Conservation (phyloP, 2,888 invertebrate genomes). For the Eupithecia subfuscata region DNA sequence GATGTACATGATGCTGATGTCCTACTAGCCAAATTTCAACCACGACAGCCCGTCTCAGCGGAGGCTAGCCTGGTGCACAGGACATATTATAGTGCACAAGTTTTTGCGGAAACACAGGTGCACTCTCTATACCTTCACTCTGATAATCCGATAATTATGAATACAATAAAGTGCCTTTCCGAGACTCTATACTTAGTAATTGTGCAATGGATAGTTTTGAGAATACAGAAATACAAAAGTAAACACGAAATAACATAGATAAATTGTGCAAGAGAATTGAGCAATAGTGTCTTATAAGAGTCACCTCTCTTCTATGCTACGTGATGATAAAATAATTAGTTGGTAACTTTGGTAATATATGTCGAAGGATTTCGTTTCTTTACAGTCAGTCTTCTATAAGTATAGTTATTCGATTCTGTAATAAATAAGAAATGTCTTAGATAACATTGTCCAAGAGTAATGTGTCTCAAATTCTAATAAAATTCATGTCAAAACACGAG, state of each 20-base stretch:
- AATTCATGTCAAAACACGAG: not conserved
- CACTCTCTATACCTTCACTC: too few species aligned
- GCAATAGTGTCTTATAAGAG: conserved; percentile 10
- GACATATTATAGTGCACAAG: too few species aligned
- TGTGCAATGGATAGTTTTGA: not conserved
- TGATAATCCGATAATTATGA: not conserved
- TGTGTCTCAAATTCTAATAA: not conserved
- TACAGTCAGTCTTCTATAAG: not conserved
- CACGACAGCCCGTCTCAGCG: too few species aligned
- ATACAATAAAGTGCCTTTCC: not conserved
- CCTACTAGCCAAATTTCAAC: too few species aligned
- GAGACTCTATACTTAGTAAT: not conserved
- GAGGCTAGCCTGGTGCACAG: too few species aligned
- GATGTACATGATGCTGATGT: too few species aligned
- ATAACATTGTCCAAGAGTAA: not conserved
- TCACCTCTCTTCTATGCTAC: conserved; percentile 23
- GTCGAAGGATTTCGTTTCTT: not conserved
- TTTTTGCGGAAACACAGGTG: too few species aligned
- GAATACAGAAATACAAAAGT: not conserved
- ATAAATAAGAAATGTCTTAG: conserved; percentile 1
- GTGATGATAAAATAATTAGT: conserved; percentile 31
- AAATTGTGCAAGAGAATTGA: not conserved
- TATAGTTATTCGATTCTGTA: not conserved
- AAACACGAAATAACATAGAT: not conserved
- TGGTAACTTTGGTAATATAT: not conserved